Conservation (phyloP, 2,797 vertebrate genomes). For the Melanotaenia parkinsoni region DNA sequence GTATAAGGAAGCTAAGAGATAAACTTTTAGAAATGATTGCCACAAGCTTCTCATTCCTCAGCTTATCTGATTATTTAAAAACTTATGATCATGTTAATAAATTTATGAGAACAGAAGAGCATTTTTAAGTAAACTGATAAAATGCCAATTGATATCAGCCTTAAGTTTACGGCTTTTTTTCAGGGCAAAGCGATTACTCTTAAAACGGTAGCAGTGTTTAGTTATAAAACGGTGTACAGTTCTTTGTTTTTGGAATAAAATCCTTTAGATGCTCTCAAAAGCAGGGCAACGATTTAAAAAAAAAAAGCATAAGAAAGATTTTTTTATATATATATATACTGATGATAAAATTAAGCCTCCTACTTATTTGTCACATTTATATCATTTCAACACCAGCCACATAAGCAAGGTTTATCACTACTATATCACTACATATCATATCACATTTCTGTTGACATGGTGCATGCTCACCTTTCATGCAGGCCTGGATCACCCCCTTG, state of each 20-base stretch:
- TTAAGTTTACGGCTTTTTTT: conserved; percentile 32
- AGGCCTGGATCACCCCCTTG: conserved; percentile 79
- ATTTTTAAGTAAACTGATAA: conserved; percentile 22
- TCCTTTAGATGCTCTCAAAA: conserved; percentile 41
- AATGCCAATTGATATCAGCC: conserved; percentile 29
- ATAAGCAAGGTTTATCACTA: conserved; percentile 72
- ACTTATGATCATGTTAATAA: conserved; percentile 17
- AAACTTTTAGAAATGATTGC: conserved; percentile 45
- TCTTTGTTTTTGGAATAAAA: conserved; percentile 35
- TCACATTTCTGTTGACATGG: conserved; percentile 57
- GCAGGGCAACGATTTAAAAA: conserved; percentile 19
- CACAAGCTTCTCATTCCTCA: conserved; percentile 55
- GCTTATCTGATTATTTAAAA: conserved; percentile 32
- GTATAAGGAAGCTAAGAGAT: conserved; percentile 73
- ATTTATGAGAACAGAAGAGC: conserved; percentile 27
- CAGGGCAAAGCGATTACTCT: conserved; percentile 44
- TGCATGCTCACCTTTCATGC: conserved; percentile 63
- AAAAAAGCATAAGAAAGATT: conserved; percentile 24
- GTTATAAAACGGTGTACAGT: conserved; percentile 19
- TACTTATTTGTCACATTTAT: conserved; percentile 47
- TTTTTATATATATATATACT: conserved; percentile 37
- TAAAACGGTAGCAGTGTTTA: conserved; percentile 47
- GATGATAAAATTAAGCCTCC: conserved; percentile 49
- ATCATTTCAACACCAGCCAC: conserved; percentile 73
- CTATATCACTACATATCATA: conserved; percentile 73